Evolutionary conservation across 2,888 invertebrate species (phyloP), one percentile per base, ranked within the genome.

Genomic region (Drosophila paramelanica): DNA sequence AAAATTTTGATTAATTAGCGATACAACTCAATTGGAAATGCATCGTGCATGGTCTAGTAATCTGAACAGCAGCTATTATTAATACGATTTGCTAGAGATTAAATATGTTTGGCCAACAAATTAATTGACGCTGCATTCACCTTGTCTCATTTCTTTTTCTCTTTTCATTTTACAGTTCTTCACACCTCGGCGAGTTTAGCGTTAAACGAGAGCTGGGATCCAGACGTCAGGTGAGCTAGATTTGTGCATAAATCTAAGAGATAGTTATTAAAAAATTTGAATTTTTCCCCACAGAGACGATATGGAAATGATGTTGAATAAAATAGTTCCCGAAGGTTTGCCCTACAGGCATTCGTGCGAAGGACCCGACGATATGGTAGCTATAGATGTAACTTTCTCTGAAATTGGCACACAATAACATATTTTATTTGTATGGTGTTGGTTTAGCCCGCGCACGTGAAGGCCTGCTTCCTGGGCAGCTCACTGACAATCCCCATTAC

Each of bases 271-370:
- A n/a, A 20, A 1, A 51, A 36, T 4, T 25, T 47, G 1, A 13
- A 10, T 14, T 33, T 36, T 46, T 6, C 4, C 11, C 13, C 53
- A 27, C 73, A 95, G 98, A 93, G 98, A 98, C 92, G 99, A 99
- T 93, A 98, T 98, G 98, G 98, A 99, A 94, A 98, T 98, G 98
- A 98, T 99, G 97, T 95, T 99, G 93, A 98, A 98, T 94, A 98
- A 98, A 95, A 97, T 99, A 93, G 97, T 99, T 93, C 98, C 98
- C 93, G 98, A 99, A 95, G 98, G 97, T 90, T 95, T 98, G 93
- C 97, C 97, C 90, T 99, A 98, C 93, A 95, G 97, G 93, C 99
- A 99, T 94, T 97, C 97, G 76, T 98, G 98, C 93, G 99, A 99
- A 94, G 99, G 99, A 81, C 98, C 98, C 78, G 99, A 99, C 93